Conservation (phyloP, 2,113 vertebrate genomes). For the Passer montanus region DNA sequence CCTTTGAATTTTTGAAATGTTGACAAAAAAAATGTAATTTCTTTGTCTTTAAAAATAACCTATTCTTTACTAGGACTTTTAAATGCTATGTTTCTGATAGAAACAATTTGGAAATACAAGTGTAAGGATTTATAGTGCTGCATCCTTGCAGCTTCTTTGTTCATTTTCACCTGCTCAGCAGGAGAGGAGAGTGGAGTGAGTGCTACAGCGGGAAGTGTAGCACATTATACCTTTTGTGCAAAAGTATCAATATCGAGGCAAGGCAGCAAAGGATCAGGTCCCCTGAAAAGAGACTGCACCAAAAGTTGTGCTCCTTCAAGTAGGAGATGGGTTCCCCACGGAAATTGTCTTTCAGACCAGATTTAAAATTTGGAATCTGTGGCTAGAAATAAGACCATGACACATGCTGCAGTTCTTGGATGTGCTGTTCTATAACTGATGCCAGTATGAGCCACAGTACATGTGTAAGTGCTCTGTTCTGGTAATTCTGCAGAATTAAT, state of each 20-base stretch:
- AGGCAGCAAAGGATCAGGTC: background rate
- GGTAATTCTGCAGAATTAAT: background rate
- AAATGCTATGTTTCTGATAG: background rate
- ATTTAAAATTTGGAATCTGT: background rate
- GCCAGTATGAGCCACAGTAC: background rate
- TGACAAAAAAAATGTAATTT: background rate
- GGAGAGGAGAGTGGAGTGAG: constrained; percentile 8
- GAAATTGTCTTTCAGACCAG: background rate
- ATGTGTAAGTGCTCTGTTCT: background rate
- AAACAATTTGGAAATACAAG: background rate
- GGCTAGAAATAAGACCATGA: background rate
- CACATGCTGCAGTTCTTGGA: background rate
- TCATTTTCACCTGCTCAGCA: constrained; percentile 51
- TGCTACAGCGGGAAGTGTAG: background rate
- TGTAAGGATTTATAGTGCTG: background rate
- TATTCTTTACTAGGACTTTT: background rate
- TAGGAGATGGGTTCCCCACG: background rate
- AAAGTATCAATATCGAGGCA: background rate
- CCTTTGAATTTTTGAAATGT: background rate
- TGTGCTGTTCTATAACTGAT: background rate
- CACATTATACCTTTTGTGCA: background rate
- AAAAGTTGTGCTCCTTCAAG: background rate
- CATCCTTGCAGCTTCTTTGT: constrained; percentile 10
- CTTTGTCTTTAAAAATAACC: background rate
- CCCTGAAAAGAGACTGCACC: background rate